Evolutionary conservation across 2,888 invertebrate species (phyloP).

Genomic region (Hanleya hanleyi): DNA sequence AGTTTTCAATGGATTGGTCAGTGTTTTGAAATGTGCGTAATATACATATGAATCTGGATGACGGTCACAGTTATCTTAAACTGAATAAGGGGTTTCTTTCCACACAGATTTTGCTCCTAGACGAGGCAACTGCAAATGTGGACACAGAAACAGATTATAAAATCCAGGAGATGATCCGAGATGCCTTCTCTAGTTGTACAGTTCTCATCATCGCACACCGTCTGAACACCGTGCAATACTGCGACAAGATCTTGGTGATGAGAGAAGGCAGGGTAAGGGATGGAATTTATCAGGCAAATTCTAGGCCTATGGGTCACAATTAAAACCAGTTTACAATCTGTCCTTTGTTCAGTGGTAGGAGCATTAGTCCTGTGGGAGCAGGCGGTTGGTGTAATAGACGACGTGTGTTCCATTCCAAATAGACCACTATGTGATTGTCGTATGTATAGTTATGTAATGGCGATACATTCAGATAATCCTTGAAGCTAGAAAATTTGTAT

Average conservation of each 20-base stretch:
- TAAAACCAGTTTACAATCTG: not conserved
- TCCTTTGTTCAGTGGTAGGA: not conserved
- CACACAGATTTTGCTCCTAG: conserved; percentile 72
- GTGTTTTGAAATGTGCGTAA: too few species aligned
- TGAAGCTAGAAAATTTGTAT: too few species aligned
- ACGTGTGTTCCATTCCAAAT: too few species aligned
- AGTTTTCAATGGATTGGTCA: too few species aligned
- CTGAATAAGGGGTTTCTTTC: too few species aligned
- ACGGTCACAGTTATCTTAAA: too few species aligned
- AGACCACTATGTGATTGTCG: too few species aligned
- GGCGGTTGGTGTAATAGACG: too few species aligned
- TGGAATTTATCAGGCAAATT: not conserved
- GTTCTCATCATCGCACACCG: conserved; percentile 78
- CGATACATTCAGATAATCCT: too few species aligned
- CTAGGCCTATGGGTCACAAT: not conserved
- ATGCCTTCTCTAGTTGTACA: conserved; percentile 76
- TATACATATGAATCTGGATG: too few species aligned
- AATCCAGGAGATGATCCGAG: conserved; percentile 75
- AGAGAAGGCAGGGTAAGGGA: conserved; percentile 71
- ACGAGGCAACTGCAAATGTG: conserved; percentile 66
- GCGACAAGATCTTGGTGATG: conserved; percentile 76
- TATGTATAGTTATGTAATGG: too few species aligned
- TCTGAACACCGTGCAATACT: conserved; percentile 75
- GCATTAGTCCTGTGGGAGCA: too few species aligned
- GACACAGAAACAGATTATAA: conserved; percentile 76